These are phyloP conservation scores for Drepanosiphum platanoidis DNA, from an alignment of 2,888 invertebrate genomes.

Conservation along the genomic window DNA sequence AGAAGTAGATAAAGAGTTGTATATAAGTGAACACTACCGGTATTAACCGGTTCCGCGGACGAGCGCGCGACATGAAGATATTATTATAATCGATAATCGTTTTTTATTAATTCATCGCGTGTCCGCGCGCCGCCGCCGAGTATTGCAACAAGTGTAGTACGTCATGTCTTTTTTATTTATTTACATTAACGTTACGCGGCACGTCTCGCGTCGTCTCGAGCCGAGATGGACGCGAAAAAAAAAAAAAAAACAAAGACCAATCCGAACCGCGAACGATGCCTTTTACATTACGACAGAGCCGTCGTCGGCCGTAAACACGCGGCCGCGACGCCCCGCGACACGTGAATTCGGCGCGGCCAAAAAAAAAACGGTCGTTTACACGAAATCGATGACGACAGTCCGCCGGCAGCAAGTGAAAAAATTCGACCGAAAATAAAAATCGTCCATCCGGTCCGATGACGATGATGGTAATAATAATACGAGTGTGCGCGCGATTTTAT, in stretches of 20 bases:
- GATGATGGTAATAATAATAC: too few species aligned
- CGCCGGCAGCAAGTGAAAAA: too few species aligned
- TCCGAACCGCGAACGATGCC: background rate
- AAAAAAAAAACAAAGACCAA: background rate
- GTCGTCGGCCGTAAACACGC: too few species aligned
- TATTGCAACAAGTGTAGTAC: conserved; percentile 18
- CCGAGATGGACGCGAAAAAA: background rate
- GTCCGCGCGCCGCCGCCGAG: conserved; percentile 2
- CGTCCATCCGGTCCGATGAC: too few species aligned
- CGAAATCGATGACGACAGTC: too few species aligned
- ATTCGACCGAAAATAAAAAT: too few species aligned
- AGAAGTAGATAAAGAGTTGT: background rate
- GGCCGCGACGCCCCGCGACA: too few species aligned
- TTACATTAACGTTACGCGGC: conserved; percentile 20
- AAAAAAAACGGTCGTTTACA: too few species aligned
- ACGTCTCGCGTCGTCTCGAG: background rate
- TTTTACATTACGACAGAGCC: too few species aligned
- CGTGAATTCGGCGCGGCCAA: too few species aligned
- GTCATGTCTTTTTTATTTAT: background rate
- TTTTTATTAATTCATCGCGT: conserved; percentile 45
- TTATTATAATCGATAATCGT: conserved; percentile 7
- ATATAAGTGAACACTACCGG: conserved; percentile 8
- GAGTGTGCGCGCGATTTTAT: too few species aligned
- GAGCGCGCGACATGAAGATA: conserved; percentile 32
- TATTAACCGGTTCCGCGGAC: conserved; percentile 25